A percentile compares a stretch with the other conserved stretches of the same genome.
Evolutionary conservation across 2,113 vertebrate species (phyloP).

Genomic region (Anser cygnoides): DNA sequence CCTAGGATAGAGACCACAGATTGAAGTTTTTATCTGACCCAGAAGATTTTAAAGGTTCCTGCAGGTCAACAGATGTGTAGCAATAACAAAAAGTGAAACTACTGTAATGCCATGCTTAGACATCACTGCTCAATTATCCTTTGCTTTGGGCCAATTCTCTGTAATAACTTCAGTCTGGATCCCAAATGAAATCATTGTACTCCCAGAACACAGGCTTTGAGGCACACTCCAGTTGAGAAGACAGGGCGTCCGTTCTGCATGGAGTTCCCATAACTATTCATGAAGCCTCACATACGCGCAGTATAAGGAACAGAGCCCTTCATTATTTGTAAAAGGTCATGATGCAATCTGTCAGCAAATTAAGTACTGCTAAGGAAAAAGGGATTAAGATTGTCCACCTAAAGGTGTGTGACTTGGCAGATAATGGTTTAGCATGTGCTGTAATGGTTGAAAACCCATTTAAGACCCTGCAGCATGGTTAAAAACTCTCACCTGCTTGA

Average conservation of each 20-base stretch:
- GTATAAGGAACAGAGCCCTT: background rate
- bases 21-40: background rate
- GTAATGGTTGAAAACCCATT: background rate
- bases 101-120: background rate
- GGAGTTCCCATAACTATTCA: background rate
- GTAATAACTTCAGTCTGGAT: background rate
- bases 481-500: conserved; percentile 89
- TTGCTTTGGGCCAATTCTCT: background rate
- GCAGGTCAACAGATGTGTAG: background rate
- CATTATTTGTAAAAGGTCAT: background rate
- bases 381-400: background rate
- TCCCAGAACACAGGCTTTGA: background rate
- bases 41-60: background rate
- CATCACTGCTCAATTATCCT: background rate
- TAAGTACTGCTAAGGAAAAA: background rate
- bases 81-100: background rate
- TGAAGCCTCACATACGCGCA: background rate
- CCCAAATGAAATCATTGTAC: background rate
- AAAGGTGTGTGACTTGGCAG: background rate
- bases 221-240: background rate
- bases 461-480: background rate
- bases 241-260: accelerated
- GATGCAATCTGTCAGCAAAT: background rate
- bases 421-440: background rate
- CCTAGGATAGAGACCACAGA: background rate